Base-by-base conservation (phyloP, 2,888 invertebrate genomes). In the Hyles lineata region DNA sequence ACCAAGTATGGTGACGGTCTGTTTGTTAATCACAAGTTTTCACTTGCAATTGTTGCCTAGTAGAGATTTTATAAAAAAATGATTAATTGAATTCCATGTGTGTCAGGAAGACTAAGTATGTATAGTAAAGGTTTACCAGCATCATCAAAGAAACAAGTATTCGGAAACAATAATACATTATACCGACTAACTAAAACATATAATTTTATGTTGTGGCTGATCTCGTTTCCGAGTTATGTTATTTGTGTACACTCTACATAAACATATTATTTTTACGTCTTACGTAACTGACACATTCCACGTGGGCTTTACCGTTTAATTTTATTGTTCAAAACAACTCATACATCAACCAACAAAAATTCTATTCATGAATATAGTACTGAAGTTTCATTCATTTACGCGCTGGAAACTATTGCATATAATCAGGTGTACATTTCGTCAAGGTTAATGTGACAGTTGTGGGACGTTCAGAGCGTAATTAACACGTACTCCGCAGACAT, bases 401-500 rank as follows among this genome's bases (percentile, higher is more conserved):
- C 35, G 21, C 23, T 55, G 21, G 52, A 71, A 62, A 52, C 55
- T 50, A 50, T 67, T 50, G 67, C 35, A 25, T 58, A 25, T 71
- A 67, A 35, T 62, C 35, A 72, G 63, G 78, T 81, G 76, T 82
- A 81, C 79, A 80, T 81, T 78, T 75, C 74, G 74, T 74, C 85
- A 90, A 89, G 90, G 90, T 83, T 85, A 77, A 76, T 76, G 78
- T 81, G 79, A 86, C 84, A 85, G 78, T 78, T 80, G 81, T 77
- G 77, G 77, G 76, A 72, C 75, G 75, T 78, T 78, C 77, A 78
- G 81, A 83, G 79, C 78, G 80, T 83, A 87, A 90, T 89, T 90
- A 90, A 85, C 88, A 86, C 87, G 84, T 85, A 85, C 85, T 67
- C 84, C 86, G 83, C 85, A 84, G 80, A 78, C 78, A 81, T 80